Base-by-base conservation (phyloP, 2,797 vertebrate species). In the Syngnathus rostellatus region DNA sequence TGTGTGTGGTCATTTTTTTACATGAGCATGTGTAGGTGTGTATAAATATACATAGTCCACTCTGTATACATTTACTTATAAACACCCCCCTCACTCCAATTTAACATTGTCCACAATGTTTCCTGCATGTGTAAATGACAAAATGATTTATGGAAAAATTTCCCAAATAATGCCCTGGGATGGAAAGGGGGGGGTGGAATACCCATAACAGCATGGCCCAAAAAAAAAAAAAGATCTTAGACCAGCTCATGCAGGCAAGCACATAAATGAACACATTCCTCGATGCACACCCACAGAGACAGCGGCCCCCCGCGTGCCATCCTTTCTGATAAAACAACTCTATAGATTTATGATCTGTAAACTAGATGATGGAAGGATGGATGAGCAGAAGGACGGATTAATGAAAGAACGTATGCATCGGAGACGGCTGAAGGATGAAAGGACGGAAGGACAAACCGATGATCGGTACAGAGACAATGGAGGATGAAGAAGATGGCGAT, bases 101-200 rank as follows among this genome's bases (percentile, higher is more conserved):
- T 88, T 83, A 86, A 82, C 72, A 76, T 72, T 85, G 85, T 88
- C 82, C 87, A 85, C 81, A 87, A 88, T 82, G 81, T 83, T 72
- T 79, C 78, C 78, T 51, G 82, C 73, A 86, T 81, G 83, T 85
- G 85, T 89, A 88, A 90, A 89, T 82, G 90, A 88, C 90, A 91
- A 86, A 83, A 86, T 92, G 89, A 92, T 92, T 91, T 92, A 91
- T 90, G 80, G 83, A 88, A 91, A 87, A 84, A 88, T 86, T 85
- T 75, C 75, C 70, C 84, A 89, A 90, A 86, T 83, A 86, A 86
- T 85, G 76, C 79, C 73, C 40, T 11, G 68, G 38, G 19, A 37
- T 51, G 37, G 58, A 31, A 21, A 17, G 21, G 21, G 55, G 40
- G 40, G 55, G 62, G 69, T 53, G 62, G 73, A 78, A 79, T 61